Percentiles rank a stretch among this genome's conserved stretches.
Evolutionary conservation across 2,113 vertebrate species (phyloP).

Genomic region (Astatoreochromis straeleni): DNA sequence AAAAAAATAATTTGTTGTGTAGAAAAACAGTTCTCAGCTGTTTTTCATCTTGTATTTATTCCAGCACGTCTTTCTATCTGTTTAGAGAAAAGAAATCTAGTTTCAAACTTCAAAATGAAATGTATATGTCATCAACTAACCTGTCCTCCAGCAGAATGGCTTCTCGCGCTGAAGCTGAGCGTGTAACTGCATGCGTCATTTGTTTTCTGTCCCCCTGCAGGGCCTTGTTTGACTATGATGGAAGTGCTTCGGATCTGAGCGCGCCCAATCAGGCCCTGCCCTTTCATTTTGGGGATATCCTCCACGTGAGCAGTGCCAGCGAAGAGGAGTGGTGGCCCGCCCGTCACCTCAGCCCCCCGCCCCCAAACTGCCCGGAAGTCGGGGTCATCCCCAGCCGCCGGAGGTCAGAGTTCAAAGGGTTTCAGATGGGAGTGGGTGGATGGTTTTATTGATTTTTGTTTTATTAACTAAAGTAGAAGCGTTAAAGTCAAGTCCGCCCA

Average conservation of each 20-base stretch:
- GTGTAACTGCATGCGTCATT: background rate
- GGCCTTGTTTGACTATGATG: slow-evolving; percentile 85
- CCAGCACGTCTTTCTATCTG: accelerated
- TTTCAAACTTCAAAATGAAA: background rate
- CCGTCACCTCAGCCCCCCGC: slow-evolving; percentile 76
- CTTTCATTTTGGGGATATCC: slow-evolving; percentile 92
- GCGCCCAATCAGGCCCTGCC: slow-evolving; percentile 87
- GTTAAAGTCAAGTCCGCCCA: background rate
- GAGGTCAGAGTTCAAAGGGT: slow-evolving; percentile 70
- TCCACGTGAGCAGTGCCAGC: slow-evolving; percentile 89
- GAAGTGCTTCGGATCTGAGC: slow-evolving; percentile 81
- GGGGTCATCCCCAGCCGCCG: slow-evolving; percentile 96
- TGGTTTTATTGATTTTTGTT: background rate
- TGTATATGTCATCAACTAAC: background rate
- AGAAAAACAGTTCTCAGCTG: background rate
- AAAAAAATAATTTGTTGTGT: background rate
- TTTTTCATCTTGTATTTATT: background rate
- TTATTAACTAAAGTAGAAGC: background rate
- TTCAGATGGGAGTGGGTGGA: background rate
- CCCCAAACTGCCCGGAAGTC: slow-evolving; percentile 76
- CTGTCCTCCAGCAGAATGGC: background rate
- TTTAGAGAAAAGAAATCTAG: background rate
- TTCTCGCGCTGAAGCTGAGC: background rate
- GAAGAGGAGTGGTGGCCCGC: slow-evolving; percentile 99
- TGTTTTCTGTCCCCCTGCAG: slow-evolving; percentile 3